Conservation (phyloP, 2,888 invertebrate genomes). For the Microdon myrmicae region DNA sequence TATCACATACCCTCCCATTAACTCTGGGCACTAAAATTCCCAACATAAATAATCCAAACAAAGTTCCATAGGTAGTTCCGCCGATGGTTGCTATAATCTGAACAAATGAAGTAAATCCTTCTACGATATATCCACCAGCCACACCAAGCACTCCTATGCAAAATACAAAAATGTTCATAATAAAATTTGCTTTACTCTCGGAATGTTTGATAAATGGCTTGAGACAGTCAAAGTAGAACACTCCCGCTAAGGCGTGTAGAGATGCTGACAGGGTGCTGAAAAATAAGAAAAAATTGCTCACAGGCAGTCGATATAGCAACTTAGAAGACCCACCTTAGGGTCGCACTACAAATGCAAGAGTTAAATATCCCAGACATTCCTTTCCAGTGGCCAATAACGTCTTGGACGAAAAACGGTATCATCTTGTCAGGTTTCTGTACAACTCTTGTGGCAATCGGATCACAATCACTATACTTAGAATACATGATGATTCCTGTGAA, state of each 20-base stretch:
- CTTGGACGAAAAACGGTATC: slow-evolving; percentile 71
- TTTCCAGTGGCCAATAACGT: slow-evolving; percentile 67
- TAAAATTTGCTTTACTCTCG: slow-evolving; percentile 64
- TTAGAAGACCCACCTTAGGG: slow-evolving; percentile 65
- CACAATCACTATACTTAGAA: slow-evolving; percentile 71
- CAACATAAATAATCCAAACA: slow-evolving; percentile 73
- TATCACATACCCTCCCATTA: slow-evolving; percentile 63
- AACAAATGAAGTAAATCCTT: slow-evolving; percentile 66
- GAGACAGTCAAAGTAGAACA: slow-evolving; percentile 69
- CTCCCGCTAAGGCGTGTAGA: slow-evolving; percentile 68
- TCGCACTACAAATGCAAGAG: slow-evolving; percentile 73
- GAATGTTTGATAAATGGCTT: slow-evolving; percentile 58
- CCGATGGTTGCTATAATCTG: slow-evolving; percentile 64
- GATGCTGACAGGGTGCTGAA: slow-evolving; percentile 68
- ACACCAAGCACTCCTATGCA: slow-evolving; percentile 71
- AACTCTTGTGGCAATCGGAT: slow-evolving; percentile 70
- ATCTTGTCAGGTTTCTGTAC: slow-evolving; percentile 67
- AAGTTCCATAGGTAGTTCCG: slow-evolving; percentile 69
- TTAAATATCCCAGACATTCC: slow-evolving; percentile 73
- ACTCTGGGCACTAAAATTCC: slow-evolving; percentile 74
- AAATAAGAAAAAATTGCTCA: too few relatives aligned
- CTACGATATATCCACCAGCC: slow-evolving; percentile 63
- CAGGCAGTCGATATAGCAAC: neutral
- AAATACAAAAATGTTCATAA: slow-evolving; percentile 65
- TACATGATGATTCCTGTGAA: slow-evolving; percentile 72